Evolutionary conservation across 1,140 invertebrate genomes (phyloP).

Genomic region (Megathymus violae): DNA sequence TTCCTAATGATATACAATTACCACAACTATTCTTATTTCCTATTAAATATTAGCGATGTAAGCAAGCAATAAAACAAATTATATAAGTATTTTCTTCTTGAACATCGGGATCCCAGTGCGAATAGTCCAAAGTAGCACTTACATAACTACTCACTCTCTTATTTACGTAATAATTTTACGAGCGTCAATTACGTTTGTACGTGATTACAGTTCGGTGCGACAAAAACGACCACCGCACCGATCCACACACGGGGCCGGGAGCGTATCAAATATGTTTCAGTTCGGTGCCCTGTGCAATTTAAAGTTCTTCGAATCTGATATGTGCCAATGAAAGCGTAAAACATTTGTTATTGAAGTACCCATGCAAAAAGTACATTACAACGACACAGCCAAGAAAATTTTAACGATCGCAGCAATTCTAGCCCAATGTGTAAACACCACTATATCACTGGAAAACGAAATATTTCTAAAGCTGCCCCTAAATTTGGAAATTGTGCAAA

Average conservation of each 20-base stretch:
- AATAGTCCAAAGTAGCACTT: slow-evolving; percentile 17
- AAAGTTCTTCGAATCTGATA: slow-evolving; percentile 15
- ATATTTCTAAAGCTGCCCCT: no score
- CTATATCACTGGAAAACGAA: no score
- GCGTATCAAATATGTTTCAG: slow-evolving; percentile 16
- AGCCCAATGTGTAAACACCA: no score
- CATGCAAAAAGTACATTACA: not conserved
- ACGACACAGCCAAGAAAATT: no score
- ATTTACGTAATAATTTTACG: slow-evolving; percentile 19
- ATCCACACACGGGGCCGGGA: not conserved
- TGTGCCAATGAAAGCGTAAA: slow-evolving; percentile 1
- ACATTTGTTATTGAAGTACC: not conserved
- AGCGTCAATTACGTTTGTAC: slow-evolving; percentile 20
- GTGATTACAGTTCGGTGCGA: slow-evolving; percentile 4
- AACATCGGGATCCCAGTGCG: slow-evolving; percentile 2
- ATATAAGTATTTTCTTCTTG: no score
- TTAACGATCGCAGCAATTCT: no score
- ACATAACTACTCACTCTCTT: slow-evolving; percentile 7
- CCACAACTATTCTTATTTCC: no score
- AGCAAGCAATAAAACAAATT: no score
- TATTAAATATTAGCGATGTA: no score
- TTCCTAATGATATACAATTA: no score
- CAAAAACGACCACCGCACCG: slow-evolving; percentile 7
- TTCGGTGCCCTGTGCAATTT: slow-evolving; percentile 23
- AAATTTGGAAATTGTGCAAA: no score